Evolutionary conservation across 1,140 invertebrate genomes (phyloP), one percentile per base, ranked within the genome.

Genomic region (Pogonus chalceus): DNA sequence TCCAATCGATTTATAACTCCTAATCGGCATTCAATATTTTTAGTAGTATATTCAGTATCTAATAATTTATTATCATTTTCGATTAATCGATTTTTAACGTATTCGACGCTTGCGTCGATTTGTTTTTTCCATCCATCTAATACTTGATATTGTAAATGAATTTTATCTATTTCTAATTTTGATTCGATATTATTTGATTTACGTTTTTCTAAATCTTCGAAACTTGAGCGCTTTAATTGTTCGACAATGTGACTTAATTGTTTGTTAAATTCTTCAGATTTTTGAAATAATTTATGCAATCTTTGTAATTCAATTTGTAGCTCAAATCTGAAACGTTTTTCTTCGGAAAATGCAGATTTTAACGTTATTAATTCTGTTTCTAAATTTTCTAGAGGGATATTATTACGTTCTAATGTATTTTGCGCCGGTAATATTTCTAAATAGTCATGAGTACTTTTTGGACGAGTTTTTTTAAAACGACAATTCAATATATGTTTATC

Each of bases 401-500:
- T 46, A 39, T 51, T 2, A 20, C 3, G 14, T 2, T 10, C n/a
- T 35, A 9, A 48, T 16, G 35, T 16, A 21, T 23, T 21, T 31
- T 43, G 20, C 1, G 31, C 20, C 20, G 48, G 24, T 22, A 46
- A 12, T 22, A 21, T 24, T n/a, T 23, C 23, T 20, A 49, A 20
- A 1, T 16, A 14, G 2, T 49, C 35, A 21, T 39, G 20, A 39
- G 31, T 16, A 20, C 37, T 52, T 43, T 22, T 20, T 2, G n/a
- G 23, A 1, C 22, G 9, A 1, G 16, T 16, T 20, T 52, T 52
- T 53, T 48, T 52, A 50, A 77, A 70, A 0, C 72, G 73, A 59
- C 83, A 84, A 21, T 78, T 73, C 51, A 69, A 73, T 21, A 73
- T 63, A 55, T 85, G 83, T 1, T 72, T 69, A 1, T 76, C 69